Evolutionary conservation across 2,797 vertebrate genomes (phyloP), one percentile per base, ranked within the genome.

Genomic region (Eurystomus glaucurus): DNA sequence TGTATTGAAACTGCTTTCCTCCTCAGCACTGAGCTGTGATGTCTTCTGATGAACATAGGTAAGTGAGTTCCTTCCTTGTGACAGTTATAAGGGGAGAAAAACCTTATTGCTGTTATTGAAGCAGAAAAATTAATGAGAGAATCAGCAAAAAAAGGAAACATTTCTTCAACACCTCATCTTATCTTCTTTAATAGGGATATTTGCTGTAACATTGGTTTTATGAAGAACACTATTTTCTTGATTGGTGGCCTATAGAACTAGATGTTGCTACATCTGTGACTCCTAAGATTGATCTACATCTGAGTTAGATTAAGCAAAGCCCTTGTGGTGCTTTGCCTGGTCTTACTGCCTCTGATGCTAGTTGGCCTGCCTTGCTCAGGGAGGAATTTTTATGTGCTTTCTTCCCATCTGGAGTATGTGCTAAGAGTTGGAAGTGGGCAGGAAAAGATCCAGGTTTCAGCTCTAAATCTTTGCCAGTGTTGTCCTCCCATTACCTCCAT

Each of bases 401-500:
- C 29, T 87, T 69, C 21, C 61, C 37, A 50, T 31, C 64, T 39
- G 26, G 54, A 39, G 79, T 78, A 72, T 16, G 10, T 20, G 18
- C 35, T 45, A 19, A 51, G 45, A 78, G 31, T 41, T 52, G 31
- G 20, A 84, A 84, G 48, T 11, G 22, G 17, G 9, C 41, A 75
- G 48, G 31, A 86, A 69, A 28, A 83, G 12, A 39, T 60, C 18
- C 29, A 19, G 10, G 4, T 79, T 93, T 75, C 54, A 82, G 12
- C 33, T 65, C 20, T 66, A 64, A 64, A 50, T 11, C 3, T 54
- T 54, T 69, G 31, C 19, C 2, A 7, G 14, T 0, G 0, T 17
- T 78, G n/a, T 48, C 8, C 13, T 28, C 6, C 8, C 16, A 0
- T 23, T 80, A 26, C 17, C 71, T 69, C 31, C 6, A 6, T 11